phyloP scores from a whole-genome alignment of 2,113 vertebrate genomes.

The Reinhardtius hippoglossoides region DNA sequence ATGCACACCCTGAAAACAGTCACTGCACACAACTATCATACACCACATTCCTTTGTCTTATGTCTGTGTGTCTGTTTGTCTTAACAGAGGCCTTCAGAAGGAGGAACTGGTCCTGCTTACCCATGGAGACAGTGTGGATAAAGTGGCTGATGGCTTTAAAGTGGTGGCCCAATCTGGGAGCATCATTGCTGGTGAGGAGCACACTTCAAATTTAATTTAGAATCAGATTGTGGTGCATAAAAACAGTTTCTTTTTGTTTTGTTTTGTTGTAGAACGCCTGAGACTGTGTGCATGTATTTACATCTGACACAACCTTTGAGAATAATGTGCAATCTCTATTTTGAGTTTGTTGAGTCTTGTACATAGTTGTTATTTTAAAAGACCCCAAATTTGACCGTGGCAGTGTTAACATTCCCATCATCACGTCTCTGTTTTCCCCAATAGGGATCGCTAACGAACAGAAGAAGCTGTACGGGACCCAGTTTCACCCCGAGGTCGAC shows the following conservation, averaged over 20 bases:
- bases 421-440: not conserved
- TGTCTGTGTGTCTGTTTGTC: slow-evolving; percentile 21
- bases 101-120: slow-evolving; percentile 96
- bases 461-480: slow-evolving; percentile 96
- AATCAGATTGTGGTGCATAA: not conserved
- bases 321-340: not conserved
- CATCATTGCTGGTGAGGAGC: slow-evolving; percentile 91
- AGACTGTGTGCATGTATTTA: not conserved
- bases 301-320: not conserved
- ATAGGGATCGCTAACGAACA: slow-evolving; percentile 96
- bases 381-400: not conserved
- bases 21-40: not conserved
- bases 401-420: not conserved
- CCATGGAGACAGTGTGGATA: slow-evolving; percentile 98
- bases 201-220: not conserved
- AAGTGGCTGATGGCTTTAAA: slow-evolving; percentile 98
- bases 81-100: slow-evolving; percentile 93
- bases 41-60: not conserved
- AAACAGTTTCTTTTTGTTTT: not conserved
- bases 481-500: slow-evolving; percentile 98
- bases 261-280: not conserved
- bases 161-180: slow-evolving; percentile 96
- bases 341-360: not conserved
- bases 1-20: not conserved
- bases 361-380: not conserved